Evolutionary conservation across 92 coral and sea anemone species (phyloP), one percentile per base, ranked within the genome.

Genomic region (Muricea muricata): DNA sequence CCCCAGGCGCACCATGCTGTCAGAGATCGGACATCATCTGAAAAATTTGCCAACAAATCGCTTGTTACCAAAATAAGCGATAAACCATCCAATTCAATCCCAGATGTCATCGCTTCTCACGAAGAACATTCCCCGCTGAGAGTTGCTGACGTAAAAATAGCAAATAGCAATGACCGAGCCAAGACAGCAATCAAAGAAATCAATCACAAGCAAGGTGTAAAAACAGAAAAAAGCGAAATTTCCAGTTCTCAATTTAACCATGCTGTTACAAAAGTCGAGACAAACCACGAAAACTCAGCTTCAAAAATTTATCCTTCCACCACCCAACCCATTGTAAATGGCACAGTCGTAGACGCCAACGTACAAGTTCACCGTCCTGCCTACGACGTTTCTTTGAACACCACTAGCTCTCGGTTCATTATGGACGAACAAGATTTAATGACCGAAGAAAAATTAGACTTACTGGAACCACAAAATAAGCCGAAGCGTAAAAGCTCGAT

Each of bases 71-170:
- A 75, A n/a, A 50, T 47, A 13, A 75, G 12, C 23, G 40, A 25
- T 21, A 31, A 75, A n/a, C 26, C 65, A 31, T 0, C 41, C 32
- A n/a, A 17, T 31, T 10, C 39, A 29, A 52, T 52, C 14, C 65
- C 80, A 75, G 80, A 75, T 12, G 80, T 25, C 41, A 48, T 75
- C 1, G 24, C 65, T 20, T 75, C 80, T 17, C 80, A 75, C 63
- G 65, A 75, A 28, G 31, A 0, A 14, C 56, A 24, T 12, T 3
- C 80, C 21, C 52, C 80, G 5, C 3, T 10, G 0, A 28, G 32
- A 4, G 80, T 48, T 2, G 20, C 61, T 3, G 32, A 4, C 2
- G 39, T 46, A 50, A 54, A 47, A 17, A 35, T 40, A 14, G 15
- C 33, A 33, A 34, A 8, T 23, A 1, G n/a, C 21, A 20, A 23